These are phyloP conservation scores for Urocynchramus pylzowi DNA, from an alignment of 2,113 vertebrate genomes.

Conservation along the genomic window DNA sequence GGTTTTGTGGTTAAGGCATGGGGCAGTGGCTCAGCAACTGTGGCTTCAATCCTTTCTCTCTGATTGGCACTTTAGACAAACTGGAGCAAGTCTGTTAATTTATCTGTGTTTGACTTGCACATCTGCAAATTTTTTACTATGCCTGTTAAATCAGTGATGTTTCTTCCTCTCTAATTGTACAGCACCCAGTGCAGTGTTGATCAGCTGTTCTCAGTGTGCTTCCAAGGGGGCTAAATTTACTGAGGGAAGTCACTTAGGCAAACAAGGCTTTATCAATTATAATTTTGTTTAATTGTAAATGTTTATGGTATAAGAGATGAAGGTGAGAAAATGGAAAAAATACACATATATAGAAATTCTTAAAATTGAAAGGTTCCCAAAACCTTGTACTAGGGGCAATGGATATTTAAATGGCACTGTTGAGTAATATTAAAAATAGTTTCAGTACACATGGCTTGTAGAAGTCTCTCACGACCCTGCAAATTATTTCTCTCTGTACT, in stretches of 20 bases:
- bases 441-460: neutral
- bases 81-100: neutral
- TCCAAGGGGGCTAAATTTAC: neutral
- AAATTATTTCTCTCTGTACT: conserved; percentile 45
- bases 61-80: neutral
- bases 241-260: neutral
- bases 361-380: neutral
- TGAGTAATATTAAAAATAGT: conserved; percentile 55
- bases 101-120: neutral
- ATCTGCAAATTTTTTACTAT: neutral
- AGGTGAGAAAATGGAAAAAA: neutral
- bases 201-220: neutral
- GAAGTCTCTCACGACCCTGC: conserved; percentile 43
- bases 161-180: neutral
- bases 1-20: neutral
- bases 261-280: neutral
- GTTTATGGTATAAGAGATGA: neutral
- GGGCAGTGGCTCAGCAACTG: neutral
- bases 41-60: neutral
- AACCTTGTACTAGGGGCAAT: neutral
- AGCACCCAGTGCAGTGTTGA: neutral
- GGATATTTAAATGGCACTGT: neutral
- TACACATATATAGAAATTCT: neutral
- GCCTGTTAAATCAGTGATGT: neutral
- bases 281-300: neutral